phyloP scores from a whole-genome alignment of 1,140 invertebrate genomes.

The Pectinophora gossypiella region DNA sequence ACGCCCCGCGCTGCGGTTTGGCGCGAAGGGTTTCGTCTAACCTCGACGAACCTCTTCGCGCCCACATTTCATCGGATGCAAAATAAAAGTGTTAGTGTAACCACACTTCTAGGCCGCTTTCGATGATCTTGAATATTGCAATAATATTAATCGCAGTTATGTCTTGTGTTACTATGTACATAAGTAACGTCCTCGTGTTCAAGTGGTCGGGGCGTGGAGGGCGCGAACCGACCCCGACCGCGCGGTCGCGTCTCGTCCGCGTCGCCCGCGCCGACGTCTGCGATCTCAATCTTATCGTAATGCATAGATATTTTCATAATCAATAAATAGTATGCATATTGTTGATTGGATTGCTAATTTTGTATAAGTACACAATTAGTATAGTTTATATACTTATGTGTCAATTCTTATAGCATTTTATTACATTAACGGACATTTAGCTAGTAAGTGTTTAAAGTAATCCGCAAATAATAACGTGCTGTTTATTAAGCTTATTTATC shows the following conservation, averaged over 20 bases:
- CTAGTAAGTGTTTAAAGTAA: constrained; percentile 71
- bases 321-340: constrained; percentile 71
- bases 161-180: background rate
- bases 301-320: constrained; percentile 71
- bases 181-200: background rate
- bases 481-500: constrained; percentile 49
- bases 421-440: constrained; percentile 71
- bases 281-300: constrained; percentile 49
- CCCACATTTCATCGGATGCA: constrained; percentile 28
- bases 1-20: background rate
- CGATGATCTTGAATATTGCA: constrained; percentile 64
- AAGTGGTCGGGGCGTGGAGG: no score
- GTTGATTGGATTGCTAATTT: constrained; percentile 72
- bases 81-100: constrained; percentile 53
- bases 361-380: constrained; percentile 74
- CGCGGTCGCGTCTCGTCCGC: background rate
- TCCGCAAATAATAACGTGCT: constrained; percentile 40
- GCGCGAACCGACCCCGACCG: no score
- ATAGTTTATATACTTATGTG: constrained; percentile 77
- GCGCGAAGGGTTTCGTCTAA: background rate
- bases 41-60: constrained; percentile 11
- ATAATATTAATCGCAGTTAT: constrained; percentile 46
- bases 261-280: background rate
- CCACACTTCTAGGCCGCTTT: constrained; percentile 68
- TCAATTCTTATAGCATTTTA: constrained; percentile 76